phyloP scores from a whole-genome alignment of 2,888 invertebrate genomes.

The Leucoma salicis region DNA sequence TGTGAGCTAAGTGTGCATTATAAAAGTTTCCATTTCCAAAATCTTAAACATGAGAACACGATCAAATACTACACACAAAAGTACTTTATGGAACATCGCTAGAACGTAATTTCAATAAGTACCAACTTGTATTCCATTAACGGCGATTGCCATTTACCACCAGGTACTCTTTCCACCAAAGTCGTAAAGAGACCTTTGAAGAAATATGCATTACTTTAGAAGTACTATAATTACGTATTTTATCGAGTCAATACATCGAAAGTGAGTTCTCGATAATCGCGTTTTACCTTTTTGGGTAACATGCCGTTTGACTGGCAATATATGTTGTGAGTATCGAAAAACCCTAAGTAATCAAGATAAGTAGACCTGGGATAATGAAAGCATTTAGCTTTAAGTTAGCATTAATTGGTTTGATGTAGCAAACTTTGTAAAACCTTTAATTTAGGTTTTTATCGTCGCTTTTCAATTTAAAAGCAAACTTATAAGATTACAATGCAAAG shows the following conservation, averaged over 20 bases:
- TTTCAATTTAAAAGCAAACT: no score
- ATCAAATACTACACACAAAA: neutral
- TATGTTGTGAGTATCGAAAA: slow-evolving; percentile 31
- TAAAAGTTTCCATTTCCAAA: no score
- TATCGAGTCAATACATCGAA: slow-evolving; percentile 14
- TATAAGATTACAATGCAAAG: no score
- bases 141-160: neutral
- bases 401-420: slow-evolving; percentile 33
- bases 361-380: no score
- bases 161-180: neutral
- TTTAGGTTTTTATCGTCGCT: no score
- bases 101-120: neutral
- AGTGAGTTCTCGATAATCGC: slow-evolving; percentile 29
- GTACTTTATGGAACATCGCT: neutral
- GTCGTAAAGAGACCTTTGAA: neutral
- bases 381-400: no score
- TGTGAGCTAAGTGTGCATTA: no score
- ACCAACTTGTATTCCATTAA: neutral
- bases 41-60: no score
- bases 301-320: slow-evolving; percentile 36
- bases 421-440: slow-evolving; percentile 30
- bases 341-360: slow-evolving; percentile 41
- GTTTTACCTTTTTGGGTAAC: slow-evolving; percentile 35
- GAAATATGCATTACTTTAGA: neutral
- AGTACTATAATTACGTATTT: neutral